Base-by-base conservation (phyloP, 2,113 vertebrate species). In the Orthonyx spaldingii region DNA sequence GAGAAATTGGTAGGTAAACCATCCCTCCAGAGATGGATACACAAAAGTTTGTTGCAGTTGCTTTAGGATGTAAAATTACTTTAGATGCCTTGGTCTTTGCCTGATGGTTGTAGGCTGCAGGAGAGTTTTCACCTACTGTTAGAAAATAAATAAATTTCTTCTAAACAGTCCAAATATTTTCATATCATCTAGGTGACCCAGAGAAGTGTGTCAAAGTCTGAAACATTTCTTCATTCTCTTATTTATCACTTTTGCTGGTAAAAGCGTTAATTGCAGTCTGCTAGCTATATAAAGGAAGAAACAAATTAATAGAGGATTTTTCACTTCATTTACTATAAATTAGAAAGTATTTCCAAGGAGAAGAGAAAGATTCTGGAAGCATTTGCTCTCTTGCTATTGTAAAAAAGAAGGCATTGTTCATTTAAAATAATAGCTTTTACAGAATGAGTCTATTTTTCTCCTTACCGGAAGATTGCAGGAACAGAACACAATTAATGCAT, bases 381-480 rank as follows among this genome's bases (percentile, higher is more conserved):
- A 92, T 86, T 96, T 97, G 76, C 79, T 90, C 23, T 84, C 57
- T 85, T 94, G 71, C 41, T 85, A 56, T 82, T 93, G 63, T 37
- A 5, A 61, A 82, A 91, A 46, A 81, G 61, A 13, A 27, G 50
- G 53, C 49, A 95, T 93, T 97, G 94, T 96, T 97, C 55, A 55
- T 93, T 96, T 94, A n/a, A 81, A 96, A 87, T 86, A 96, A 97
- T 49, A 89, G 65, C 83, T 82, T 92, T 89, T 82, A 90, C 72
- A 85, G 68, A 84, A 91, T 27, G 37, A 60, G 66, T 55, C 44
- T 88, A 42, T 64, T 96, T 96, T 84, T 85, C 84, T 87, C 42
- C 69, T 94, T 94, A 84, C 89, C 72, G 72, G 97, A 97, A 96
- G 50, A 92, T 6, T 89, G 89, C 64, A 93, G 86, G 89, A 95